Evolutionary conservation across 2,113 vertebrate species (phyloP), one percentile per base, ranked within the genome.

Genomic region (Lepus europaeus): DNA sequence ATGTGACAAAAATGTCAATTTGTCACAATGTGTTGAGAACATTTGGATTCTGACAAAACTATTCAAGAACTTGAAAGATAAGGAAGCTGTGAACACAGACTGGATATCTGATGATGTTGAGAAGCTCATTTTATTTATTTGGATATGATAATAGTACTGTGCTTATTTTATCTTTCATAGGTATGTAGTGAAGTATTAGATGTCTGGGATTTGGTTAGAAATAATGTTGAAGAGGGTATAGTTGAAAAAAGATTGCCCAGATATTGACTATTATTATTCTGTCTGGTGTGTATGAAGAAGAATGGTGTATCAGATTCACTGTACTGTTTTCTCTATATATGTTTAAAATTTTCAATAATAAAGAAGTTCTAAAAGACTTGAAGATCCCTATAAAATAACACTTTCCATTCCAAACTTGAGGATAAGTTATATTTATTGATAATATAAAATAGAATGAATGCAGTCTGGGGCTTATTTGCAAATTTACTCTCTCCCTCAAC

Each of bases 401-500:
- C 69, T 69, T 68, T 64, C 6, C 20, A 19, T 83, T 72, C 53
- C 12, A 92, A 72, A 94, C 20, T 6, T 79, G 59, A 13, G 9
- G 6, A 82, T 2, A 53, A 72, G 77, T 66, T 53, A 64, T 51
- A 36, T 33, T 78, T 70, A 59, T 33, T 68, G 61, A 76, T 87
- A 39, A 1, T 79, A 27, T 66, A 78, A 93, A 88, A 81, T 10
- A 82, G 31, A 89, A 33, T 9, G 69, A 16, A 77, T 9, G 9
- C 16, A 36, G 17, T 74, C 14, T 33, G 23, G 4, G 11, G 3
- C 0, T 25, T 78, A 77, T 64, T 87, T 91, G 33, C 5, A 79
- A 92, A 80, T 85, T 89, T 31, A 53, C 69, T 83, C 56, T 13
- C 89, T 78, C 45, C 84, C 85, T 92, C 13, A 45, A 17, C 33